Evolutionary conservation across 2,888 invertebrate genomes (phyloP), one percentile per base, ranked within the genome.

Genomic region (Dryobotodes eremita): DNA sequence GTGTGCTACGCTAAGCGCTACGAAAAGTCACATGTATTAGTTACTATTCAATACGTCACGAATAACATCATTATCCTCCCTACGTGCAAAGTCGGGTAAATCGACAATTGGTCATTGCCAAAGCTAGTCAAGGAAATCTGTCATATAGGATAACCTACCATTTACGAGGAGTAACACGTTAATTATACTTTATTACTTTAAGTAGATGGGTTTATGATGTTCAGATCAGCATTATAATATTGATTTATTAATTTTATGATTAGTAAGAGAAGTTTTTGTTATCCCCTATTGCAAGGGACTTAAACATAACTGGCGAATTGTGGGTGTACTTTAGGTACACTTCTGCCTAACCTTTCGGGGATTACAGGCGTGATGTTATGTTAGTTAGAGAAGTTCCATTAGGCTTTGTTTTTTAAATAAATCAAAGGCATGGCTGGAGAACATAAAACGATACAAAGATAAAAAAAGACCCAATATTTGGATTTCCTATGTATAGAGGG

Each of bases 31-130:
- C 76, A 72, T 76, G 76, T 61, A 61, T 42, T 59, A 26, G 55
- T 53, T 46, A 64, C 59, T 64, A 59, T 65, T 70, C 36, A 68
- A 36, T 59, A 79, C 55, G 66, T 71, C 53, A 86, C 71, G 64
- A 71, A 42, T 42, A 75, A 65, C 64, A 79, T 75, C 65, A 71
- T 85, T 85, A 79, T 83, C 86, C 84, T 85, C 64, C 70, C 66
- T 86, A 85, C 84, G 84, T 85, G 87, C 84, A 75, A 73, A 83
- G 80, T 79, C 68, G 75, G 73, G 73, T 85, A 85, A 84, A 85
- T 85, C 66, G 84, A 75, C 42, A 83, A 83, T 83, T 83, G 86
- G 70, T 84, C 86, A 86, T 84, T 86, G 83, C 71, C 83, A 73
- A 86, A 77, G 77, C 82, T 71, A 73, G 83, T 82, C 83, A 84